Evolutionary conservation across 1,140 invertebrate species (phyloP).

Genomic region (Ptiloglossa arizonensis): DNA sequence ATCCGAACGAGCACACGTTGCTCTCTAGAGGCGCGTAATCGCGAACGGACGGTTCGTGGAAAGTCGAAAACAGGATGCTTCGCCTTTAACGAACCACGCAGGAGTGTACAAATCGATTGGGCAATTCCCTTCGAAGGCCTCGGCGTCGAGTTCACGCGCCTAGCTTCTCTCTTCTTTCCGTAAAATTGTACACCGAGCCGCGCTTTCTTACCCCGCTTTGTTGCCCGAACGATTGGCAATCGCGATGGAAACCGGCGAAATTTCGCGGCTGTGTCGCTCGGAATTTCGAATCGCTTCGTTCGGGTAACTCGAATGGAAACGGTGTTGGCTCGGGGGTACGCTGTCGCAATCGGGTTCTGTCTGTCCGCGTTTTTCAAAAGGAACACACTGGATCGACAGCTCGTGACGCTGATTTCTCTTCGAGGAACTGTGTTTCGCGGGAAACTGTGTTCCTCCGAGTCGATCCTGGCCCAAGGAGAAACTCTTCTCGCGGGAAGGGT

Average conservation of each 20-base stretch:
- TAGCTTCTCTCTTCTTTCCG: not conserved
- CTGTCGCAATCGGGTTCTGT: not conserved
- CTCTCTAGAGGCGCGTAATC: slow-evolving; percentile 16
- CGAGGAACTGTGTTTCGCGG: not conserved
- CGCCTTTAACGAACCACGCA: slow-evolving; percentile 67
- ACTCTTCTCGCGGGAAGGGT: no score
- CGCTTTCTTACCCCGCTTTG: slow-evolving; percentile 4
- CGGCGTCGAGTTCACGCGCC: not conserved
- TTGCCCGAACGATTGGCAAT: not conserved
- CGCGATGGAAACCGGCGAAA: not conserved
- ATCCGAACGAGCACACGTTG: not conserved
- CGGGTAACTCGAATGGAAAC: not conserved
- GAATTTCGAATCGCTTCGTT: not conserved
- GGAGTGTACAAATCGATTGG: slow-evolving; percentile 59
- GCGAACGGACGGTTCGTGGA: slow-evolving; percentile 68
- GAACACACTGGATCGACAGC: not conserved
- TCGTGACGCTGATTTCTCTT: not conserved
- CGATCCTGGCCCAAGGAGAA: no score
- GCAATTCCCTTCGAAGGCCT: slow-evolving; percentile 47
- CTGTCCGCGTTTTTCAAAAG: not conserved
- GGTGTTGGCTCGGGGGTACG: not conserved
- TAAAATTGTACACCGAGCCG: not conserved
- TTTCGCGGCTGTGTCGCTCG: no score
- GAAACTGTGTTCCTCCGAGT: no score
- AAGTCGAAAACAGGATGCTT: slow-evolving; percentile 77